These are phyloP conservation scores for Cristatella mucedo DNA, from an alignment of 2,888 invertebrate species.

Conservation along the genomic window DNA sequence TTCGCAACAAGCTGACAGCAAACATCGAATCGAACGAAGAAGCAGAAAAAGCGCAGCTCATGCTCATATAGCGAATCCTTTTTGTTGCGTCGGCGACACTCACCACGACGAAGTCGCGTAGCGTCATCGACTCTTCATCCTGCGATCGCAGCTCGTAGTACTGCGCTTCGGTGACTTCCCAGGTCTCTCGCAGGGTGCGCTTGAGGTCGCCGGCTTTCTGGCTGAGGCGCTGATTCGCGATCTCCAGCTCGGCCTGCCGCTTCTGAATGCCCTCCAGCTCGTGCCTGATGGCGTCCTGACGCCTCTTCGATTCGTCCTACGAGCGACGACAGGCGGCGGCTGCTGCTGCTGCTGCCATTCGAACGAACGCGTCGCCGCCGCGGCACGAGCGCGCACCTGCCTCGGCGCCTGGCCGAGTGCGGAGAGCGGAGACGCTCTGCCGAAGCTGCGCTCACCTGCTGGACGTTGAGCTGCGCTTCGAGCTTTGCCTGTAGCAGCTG, in stretches of 20 bases:
- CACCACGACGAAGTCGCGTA: slow-evolving; percentile 35
- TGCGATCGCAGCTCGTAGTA: slow-evolving; percentile 25
- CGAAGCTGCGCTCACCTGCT: slow-evolving; percentile 5
- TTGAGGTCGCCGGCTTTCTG: slow-evolving; percentile 33
- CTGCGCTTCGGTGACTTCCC: slow-evolving; percentile 29
- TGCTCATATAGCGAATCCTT: background rate
- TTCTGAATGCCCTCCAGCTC: slow-evolving; percentile 30
- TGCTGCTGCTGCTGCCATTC: background rate
- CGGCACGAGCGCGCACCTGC: no score
- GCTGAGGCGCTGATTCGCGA: slow-evolving; percentile 30
- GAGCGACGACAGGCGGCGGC: background rate
- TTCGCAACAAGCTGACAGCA: no score
- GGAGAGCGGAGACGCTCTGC: no score
- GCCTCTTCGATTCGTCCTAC: slow-evolving; percentile 27
- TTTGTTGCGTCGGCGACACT: slow-evolving; percentile 11
- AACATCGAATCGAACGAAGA: no score
- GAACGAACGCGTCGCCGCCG: no score
- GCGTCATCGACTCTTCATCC: slow-evolving; percentile 26
- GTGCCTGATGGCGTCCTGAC: slow-evolving; percentile 26
- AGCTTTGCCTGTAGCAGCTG: slow-evolving; percentile 30
- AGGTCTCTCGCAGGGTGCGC: slow-evolving; percentile 21
- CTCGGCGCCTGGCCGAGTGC: no score
- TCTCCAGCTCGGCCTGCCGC: slow-evolving; percentile 32
- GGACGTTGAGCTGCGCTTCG: slow-evolving; percentile 27
- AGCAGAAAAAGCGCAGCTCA: no score